A percentile compares a stretch with the other conserved stretches of the same genome.
These are phyloP conservation scores for Neopelma chrysocephalum DNA, from an alignment of 2,797 vertebrate species.

Conservation along the genomic window DNA sequence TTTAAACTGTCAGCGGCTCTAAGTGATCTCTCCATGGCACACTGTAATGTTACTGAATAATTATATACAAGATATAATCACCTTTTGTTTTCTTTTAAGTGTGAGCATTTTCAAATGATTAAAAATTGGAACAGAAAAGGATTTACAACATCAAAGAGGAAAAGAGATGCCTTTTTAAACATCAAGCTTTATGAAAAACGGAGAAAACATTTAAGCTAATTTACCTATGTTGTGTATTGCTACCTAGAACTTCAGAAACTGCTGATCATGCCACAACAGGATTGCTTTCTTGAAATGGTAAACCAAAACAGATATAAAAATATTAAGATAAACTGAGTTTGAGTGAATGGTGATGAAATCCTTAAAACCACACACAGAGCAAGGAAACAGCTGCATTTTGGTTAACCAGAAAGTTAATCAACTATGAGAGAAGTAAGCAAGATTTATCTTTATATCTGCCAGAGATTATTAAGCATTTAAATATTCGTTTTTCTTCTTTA, in stretches of 20 bases:
- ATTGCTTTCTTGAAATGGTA: background rate
- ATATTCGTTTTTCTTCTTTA: slow-evolving; percentile 25
- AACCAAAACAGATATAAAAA: slow-evolving; percentile 21
- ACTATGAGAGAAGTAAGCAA: slow-evolving; percentile 29
- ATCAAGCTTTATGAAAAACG: background rate
- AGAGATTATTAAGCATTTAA: slow-evolving; percentile 30
- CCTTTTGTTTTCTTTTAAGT: slow-evolving; percentile 13
- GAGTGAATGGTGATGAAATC: background rate
- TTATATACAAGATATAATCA: slow-evolving; percentile 21
- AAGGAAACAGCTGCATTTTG: slow-evolving; percentile 37
- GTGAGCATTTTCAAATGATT: slow-evolving; percentile 6
- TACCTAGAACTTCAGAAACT: slow-evolving; percentile 11
- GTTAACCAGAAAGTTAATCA: slow-evolving; percentile 55
- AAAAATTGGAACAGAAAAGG: slow-evolving; percentile 15
- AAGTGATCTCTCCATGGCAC: background rate
- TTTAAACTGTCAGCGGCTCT: slow-evolving; percentile 38
- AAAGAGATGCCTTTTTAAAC: background rate
- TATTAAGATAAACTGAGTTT: background rate
- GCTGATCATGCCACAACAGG: background rate
- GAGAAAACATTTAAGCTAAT: background rate
- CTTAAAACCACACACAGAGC: slow-evolving; percentile 9
- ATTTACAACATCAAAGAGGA: slow-evolving; percentile 40
- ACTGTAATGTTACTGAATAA: background rate
- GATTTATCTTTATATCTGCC: slow-evolving; percentile 30
- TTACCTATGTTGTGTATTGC: background rate